Conservation (phyloP, 2,888 invertebrate genomes). For the Neoscelio sp. region DNA sequence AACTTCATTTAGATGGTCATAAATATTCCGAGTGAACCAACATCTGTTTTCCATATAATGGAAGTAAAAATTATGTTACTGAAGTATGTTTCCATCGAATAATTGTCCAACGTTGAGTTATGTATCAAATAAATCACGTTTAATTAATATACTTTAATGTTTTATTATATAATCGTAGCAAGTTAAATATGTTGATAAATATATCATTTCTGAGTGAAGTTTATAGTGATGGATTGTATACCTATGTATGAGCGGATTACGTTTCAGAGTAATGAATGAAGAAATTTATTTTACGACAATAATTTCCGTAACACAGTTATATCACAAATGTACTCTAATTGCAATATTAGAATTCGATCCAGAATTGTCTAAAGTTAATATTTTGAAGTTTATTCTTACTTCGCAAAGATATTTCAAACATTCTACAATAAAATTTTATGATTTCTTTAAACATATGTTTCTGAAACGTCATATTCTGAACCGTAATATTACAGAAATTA, state of each 20-base stretch:
- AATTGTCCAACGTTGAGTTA: slow-evolving; percentile 28
- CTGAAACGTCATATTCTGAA: no score
- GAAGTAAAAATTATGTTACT: slow-evolving; percentile 17
- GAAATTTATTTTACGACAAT: slow-evolving; percentile 23
- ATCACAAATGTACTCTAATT: slow-evolving; percentile 7
- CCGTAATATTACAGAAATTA: no score
- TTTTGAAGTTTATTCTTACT: no score
- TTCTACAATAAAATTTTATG: no score
- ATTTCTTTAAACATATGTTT: no score
- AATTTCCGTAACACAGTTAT: slow-evolving; percentile 35
- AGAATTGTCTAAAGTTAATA: no score
- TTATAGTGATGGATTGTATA: slow-evolving; percentile 25
- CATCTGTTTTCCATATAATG: slow-evolving; percentile 10
- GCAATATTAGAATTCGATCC: no score
- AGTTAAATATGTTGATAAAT: slow-evolving; percentile 38
- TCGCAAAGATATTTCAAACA: no score
- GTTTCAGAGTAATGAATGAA: slow-evolving; percentile 37
- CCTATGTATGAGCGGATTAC: slow-evolving; percentile 8
- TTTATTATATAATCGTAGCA: slow-evolving; percentile 44
- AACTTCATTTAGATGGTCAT: not conserved
- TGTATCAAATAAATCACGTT: slow-evolving; percentile 43
- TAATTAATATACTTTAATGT: slow-evolving; percentile 48
- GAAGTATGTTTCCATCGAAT: slow-evolving; percentile 17
- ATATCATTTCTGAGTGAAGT: slow-evolving; percentile 33
- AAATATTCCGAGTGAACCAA: slow-evolving; percentile 3